Base-by-base conservation (phyloP, 1,140 invertebrate species). In the Trichogramma pretiosum region DNA sequence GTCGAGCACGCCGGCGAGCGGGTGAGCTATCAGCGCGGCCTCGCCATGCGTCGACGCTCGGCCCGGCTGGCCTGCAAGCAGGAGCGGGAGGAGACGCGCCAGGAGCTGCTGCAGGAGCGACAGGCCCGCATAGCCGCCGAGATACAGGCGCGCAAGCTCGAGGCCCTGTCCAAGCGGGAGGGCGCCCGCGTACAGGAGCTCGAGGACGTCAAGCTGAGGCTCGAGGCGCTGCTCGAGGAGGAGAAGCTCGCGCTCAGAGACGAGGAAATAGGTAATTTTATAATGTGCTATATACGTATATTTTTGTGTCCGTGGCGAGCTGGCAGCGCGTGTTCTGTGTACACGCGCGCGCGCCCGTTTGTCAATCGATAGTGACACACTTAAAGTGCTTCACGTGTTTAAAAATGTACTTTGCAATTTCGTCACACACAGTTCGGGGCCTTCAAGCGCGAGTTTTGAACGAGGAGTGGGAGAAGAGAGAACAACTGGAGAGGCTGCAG, bases 401-500 rank as follows among this genome's bases (percentile, higher is more conserved):
- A 13, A 14, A 14, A 17, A 46, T 38, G 11, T 10, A 18, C 5
- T 14, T 16, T 16, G n/a, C n/a, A n/a, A n/a, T n/a, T n/a, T n/a
- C n/a, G n/a, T n/a, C n/a, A n/a, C n/a, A n/a, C n/a, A 33, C 16
- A 67, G 64, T 67, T 8, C 52, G 64, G 36, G 55, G 37, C 46
- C 47, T 68, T 19, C 65, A 68, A 63, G 65, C 63, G 49, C 80
- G 83, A 57, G 80, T 90, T 33, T 68, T 90, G 41, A 75, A 81
- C 30, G 87, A 90, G 70, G 87, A 89, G 73, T 88, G 84, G 84
- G 83, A 86, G 57, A 84, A 81, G 60, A 61, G 85, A 54, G 85
- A 87, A 62, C 82, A 88, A 63, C 62, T 89, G 34, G 87, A 89
- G 67, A 72, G 74, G 45, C 62, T 89, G 11, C 84, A 88, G 64